phyloP scores from a whole-genome alignment of 2,113 vertebrate species.

The Strix aluco region DNA sequence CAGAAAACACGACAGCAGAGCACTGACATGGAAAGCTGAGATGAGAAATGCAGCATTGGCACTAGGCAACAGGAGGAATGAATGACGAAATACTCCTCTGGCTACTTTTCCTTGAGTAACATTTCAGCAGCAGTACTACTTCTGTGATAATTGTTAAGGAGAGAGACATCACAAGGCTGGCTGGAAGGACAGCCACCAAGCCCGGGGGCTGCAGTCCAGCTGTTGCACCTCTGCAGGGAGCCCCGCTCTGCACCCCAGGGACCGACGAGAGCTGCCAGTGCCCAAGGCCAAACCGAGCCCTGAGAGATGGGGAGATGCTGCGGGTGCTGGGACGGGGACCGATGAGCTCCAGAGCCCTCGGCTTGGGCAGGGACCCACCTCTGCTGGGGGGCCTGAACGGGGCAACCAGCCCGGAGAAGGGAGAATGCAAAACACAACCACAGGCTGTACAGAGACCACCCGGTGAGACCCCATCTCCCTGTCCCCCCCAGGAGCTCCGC shows the following conservation, averaged over 20 bases:
- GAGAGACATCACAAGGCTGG: not conserved
- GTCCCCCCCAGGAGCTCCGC: accelerated
- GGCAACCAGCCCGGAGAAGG: not conserved
- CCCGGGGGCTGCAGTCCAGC: not conserved
- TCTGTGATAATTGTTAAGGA: not conserved
- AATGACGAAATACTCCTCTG: not conserved
- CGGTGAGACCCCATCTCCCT: not conserved
- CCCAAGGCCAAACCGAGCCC: not conserved
- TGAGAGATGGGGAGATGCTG: not conserved
- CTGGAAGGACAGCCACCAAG: not conserved
- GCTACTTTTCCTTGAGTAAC: not conserved
- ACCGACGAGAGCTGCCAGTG: not conserved
- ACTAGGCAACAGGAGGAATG: not conserved
- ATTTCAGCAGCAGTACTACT: not conserved
- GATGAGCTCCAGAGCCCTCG: not conserved
- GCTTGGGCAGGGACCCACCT: not conserved
- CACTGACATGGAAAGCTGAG: not conserved
- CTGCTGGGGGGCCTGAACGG: not conserved
- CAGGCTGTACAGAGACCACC: not conserved
- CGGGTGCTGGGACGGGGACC: not conserved
- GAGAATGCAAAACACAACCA: not conserved
- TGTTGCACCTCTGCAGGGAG: not conserved
- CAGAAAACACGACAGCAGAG: not conserved
- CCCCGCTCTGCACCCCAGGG: accelerated
- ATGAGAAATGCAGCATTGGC: not conserved